Conservation (phyloP, 2,888 invertebrate genomes). For the Hydriomena furcata region DNA sequence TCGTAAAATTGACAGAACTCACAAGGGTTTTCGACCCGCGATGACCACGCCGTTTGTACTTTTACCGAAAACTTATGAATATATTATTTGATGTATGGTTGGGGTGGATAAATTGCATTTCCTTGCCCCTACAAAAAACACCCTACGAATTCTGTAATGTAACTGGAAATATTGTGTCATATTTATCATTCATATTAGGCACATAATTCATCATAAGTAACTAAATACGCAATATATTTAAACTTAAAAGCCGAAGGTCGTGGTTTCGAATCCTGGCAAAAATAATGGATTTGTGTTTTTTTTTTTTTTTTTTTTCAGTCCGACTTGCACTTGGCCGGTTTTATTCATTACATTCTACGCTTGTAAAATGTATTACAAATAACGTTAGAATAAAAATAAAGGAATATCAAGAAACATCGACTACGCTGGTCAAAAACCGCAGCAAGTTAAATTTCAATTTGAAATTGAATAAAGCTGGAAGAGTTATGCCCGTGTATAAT, state of each 20-base stretch:
- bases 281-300: no score
- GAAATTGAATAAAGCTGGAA: slow-evolving; percentile 28
- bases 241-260: no score
- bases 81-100: slow-evolving; percentile 59
- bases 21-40: slow-evolving; percentile 53
- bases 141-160: neutral
- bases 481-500: slow-evolving; percentile 30
- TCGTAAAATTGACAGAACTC: slow-evolving; percentile 50
- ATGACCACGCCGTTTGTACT: slow-evolving; percentile 55
- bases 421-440: neutral
- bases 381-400: no score
- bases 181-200: neutral
- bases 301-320: no score
- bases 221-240: no score
- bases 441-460: slow-evolving; percentile 16
- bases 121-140: slow-evolving; percentile 11
- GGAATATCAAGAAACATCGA: neutral
- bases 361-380: no score
- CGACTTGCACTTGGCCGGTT: no score
- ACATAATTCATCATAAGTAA: no score
- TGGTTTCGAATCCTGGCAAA: no score
- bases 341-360: no score
- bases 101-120: slow-evolving; percentile 51
- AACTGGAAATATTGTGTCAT: neutral
- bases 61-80: slow-evolving; percentile 64